These are phyloP conservation scores for Genyomyrus donnyi DNA, from an alignment of 2,113 vertebrate species.

Conservation along the genomic window DNA sequence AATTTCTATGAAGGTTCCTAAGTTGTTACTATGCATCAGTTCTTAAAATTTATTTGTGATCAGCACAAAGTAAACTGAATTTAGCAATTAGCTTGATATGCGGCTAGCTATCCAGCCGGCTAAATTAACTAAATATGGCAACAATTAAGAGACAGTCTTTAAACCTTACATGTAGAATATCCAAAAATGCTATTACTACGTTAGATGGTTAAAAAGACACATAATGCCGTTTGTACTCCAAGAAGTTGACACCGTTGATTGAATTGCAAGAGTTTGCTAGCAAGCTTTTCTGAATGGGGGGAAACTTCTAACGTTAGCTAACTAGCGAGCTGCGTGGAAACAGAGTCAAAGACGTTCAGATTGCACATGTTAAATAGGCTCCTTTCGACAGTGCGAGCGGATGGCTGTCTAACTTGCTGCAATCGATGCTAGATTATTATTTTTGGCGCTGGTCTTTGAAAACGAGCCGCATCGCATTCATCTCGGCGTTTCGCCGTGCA, in stretches of 20 bases:
- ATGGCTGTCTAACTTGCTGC: background rate
- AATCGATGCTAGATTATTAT: background rate
- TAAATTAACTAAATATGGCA: background rate
- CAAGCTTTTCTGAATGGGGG: slow-evolving; percentile 17
- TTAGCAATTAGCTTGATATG: background rate
- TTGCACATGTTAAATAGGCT: background rate
- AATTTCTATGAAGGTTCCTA: background rate
- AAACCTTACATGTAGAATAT: background rate
- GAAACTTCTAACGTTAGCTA: slow-evolving; percentile 9
- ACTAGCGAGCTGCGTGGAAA: background rate
- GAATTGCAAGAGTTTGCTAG: slow-evolving; percentile 8
- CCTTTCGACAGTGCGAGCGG: background rate
- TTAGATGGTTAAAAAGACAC: background rate
- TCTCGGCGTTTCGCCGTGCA: slow-evolving; percentile 26
- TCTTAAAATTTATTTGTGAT: background rate
- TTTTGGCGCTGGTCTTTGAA: background rate
- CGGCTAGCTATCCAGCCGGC: background rate
- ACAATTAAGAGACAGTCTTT: background rate
- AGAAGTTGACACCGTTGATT: slow-evolving; percentile 1
- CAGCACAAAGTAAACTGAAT: background rate
- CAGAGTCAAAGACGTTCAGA: background rate
- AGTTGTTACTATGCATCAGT: background rate
- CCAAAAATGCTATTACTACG: background rate
- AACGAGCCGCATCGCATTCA: background rate
- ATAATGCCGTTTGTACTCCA: background rate